A percentile compares a stretch with the other conserved stretches of the same genome.
These are phyloP conservation scores for Idaea straminata DNA, from an alignment of 2,888 invertebrate genomes.

Conservation along the genomic window DNA sequence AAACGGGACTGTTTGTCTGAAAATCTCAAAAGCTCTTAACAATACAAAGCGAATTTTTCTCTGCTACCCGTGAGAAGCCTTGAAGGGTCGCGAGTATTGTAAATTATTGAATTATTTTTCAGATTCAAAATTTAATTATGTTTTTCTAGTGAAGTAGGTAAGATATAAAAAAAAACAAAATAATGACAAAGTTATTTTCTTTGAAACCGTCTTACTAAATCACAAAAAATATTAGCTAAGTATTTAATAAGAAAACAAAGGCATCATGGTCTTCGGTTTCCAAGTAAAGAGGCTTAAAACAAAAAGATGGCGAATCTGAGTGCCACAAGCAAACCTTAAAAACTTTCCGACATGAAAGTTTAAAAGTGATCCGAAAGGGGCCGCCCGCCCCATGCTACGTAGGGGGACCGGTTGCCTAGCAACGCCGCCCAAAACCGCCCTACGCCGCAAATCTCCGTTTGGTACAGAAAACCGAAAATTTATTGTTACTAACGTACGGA, in stretches of 20 bases:
- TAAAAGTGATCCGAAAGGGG: constrained; percentile 73
- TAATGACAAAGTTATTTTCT: neutral
- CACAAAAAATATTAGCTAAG: neutral
- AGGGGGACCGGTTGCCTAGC: constrained; percentile 58
- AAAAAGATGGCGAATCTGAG: constrained; percentile 69
- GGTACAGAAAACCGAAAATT: constrained; percentile 66
- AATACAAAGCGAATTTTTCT: too few species aligned
- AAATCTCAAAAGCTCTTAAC: too few species aligned
- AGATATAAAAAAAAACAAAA: neutral
- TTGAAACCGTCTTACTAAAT: neutral
- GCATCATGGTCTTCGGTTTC: constrained; percentile 42
- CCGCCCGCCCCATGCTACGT: constrained; percentile 28
- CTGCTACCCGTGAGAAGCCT: too few species aligned
- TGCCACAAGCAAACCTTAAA: constrained; percentile 77
- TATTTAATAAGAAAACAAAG: constrained; percentile 16
- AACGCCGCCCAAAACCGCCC: constrained; percentile 65
- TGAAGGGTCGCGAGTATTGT: too few species aligned
- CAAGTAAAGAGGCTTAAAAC: constrained; percentile 60
- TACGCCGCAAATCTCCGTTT: constrained; percentile 73
- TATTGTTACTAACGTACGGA: constrained; percentile 63
- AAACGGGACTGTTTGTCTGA: too few species aligned
- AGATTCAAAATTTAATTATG: neutral
- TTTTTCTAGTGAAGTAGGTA: neutral
- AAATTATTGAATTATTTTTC: too few species aligned
- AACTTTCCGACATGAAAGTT: constrained; percentile 80